A percentile compares a stretch with the other conserved stretches of the same genome.
Evolutionary conservation across 1,140 invertebrate species (phyloP).

Genomic region (Drosophila nigromelanica): DNA sequence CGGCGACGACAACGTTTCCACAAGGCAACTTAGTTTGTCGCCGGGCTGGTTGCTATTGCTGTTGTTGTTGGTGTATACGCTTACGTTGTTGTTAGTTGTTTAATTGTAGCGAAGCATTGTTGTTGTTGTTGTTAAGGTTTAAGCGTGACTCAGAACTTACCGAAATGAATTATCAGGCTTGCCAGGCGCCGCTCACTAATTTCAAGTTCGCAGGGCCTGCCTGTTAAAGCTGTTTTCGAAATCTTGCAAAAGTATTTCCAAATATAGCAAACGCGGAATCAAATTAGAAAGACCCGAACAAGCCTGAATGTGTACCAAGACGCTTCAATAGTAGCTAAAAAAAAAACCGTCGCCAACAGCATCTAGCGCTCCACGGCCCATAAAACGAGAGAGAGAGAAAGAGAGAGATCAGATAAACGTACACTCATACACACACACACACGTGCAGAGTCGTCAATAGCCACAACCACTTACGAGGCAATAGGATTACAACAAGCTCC

Average conservation of each 20-base stretch:
- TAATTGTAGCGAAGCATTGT: constrained; percentile 80
- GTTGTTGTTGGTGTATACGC: constrained; percentile 63
- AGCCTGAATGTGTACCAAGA: constrained; percentile 63
- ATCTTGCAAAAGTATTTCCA: neutral
- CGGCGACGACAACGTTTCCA: constrained; percentile 20
- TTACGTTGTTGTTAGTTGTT: constrained; percentile 82
- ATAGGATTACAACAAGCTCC: constrained; percentile 59
- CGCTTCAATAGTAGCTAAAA: constrained; percentile 72
- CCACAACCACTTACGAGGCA: constrained; percentile 52
- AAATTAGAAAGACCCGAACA: constrained; percentile 10
- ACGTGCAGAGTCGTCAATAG: constrained; percentile 37
- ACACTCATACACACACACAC: constrained; percentile 19
- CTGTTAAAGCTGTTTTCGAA: neutral
- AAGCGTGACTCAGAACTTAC: constrained; percentile 75
- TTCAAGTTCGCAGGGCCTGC: neutral
- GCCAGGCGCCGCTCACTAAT: neutral
- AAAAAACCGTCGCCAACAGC: constrained; percentile 47
- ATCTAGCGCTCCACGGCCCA: constrained; percentile 47
- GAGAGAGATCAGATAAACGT: constrained; percentile 12
- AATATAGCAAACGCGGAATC: constrained; percentile 14
- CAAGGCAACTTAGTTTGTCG: constrained; percentile 3
- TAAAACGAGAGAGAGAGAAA: constrained; percentile 5
- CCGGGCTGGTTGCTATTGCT: constrained; percentile 8
- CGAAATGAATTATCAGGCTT: constrained; percentile 54
- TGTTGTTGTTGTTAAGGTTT: constrained; percentile 75